Evolutionary conservation across 2,113 vertebrate genomes (phyloP).

Genomic region (Pheucticus melanocephalus): DNA sequence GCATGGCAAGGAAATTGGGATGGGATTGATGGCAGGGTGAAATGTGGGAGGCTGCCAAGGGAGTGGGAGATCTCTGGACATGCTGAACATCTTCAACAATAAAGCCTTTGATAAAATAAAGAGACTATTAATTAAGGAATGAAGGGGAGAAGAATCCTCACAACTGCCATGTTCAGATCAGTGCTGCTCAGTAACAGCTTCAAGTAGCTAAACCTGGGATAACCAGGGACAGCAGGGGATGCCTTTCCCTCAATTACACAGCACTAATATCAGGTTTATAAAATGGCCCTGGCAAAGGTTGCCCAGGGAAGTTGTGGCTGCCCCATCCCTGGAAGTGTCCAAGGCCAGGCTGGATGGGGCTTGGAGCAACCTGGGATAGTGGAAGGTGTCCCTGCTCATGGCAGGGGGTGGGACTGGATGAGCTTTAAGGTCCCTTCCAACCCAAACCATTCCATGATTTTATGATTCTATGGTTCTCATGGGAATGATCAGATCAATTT

Average conservation of each 20-base stretch:
- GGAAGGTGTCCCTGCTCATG: background rate
- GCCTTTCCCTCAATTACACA: background rate
- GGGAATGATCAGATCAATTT: background rate
- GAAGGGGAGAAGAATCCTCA: background rate
- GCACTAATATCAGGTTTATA: background rate
- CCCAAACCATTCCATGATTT: background rate
- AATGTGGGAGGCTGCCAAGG: background rate
- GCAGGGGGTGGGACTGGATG: rapidly evolving
- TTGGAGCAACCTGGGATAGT: rapidly evolving
- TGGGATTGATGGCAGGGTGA: background rate
- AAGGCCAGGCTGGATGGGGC: rapidly evolving
- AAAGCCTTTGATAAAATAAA: background rate
- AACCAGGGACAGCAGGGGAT: background rate
- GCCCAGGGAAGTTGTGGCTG: background rate
- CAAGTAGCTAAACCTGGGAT: background rate
- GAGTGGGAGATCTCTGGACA: background rate
- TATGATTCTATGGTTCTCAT: background rate
- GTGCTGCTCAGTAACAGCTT: background rate
- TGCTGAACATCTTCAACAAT: background rate
- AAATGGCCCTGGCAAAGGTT: background rate
- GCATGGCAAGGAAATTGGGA: background rate
- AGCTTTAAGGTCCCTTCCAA: background rate
- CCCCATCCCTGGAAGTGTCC: background rate
- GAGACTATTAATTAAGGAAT: background rate
- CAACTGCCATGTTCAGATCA: background rate